Evolutionary conservation across 64 coral and sea anemone species (phyloP).

Genomic region (Stylophora pistillata): DNA sequence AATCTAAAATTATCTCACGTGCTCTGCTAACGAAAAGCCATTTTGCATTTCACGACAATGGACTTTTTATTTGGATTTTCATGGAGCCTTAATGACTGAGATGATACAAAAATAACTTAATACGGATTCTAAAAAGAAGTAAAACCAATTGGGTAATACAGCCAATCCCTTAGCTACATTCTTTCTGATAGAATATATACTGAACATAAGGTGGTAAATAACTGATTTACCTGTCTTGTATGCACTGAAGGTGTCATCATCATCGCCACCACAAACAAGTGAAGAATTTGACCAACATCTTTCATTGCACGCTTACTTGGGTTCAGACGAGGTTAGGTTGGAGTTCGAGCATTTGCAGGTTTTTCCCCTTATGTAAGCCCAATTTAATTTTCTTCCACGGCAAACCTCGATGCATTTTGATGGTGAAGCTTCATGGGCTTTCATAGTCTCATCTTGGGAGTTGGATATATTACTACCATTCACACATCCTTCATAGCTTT

Average conservation of each 20-base stretch:
- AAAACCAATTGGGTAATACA: no score
- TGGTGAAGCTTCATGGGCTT: conserved; percentile 15
- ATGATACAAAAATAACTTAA: no score
- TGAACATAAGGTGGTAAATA: not conserved
- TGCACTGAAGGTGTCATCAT: not conserved
- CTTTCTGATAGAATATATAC: not conserved
- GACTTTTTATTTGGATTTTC: no score
- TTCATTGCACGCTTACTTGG: not conserved
- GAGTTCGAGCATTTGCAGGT: conserved; percentile 18
- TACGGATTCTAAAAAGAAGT: no score
- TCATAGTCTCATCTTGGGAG: not conserved
- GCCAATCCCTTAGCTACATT: no score
- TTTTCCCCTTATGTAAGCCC: not conserved
- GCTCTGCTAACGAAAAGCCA: no score
- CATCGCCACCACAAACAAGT: conserved; percentile 21
- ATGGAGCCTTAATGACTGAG: no score
- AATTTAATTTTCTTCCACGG: not conserved
- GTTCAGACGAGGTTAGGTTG: not conserved
- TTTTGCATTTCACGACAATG: no score
- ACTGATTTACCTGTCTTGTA: conserved; percentile 46
- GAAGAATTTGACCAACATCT: conserved; percentile 30
- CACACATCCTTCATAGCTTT: not conserved
- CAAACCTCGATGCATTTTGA: not conserved
- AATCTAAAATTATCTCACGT: no score
- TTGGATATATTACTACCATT: not conserved